These are phyloP conservation scores for Macrocentrus cingulum DNA, from an alignment of 1,140 invertebrate species.

Conservation along the genomic window DNA sequence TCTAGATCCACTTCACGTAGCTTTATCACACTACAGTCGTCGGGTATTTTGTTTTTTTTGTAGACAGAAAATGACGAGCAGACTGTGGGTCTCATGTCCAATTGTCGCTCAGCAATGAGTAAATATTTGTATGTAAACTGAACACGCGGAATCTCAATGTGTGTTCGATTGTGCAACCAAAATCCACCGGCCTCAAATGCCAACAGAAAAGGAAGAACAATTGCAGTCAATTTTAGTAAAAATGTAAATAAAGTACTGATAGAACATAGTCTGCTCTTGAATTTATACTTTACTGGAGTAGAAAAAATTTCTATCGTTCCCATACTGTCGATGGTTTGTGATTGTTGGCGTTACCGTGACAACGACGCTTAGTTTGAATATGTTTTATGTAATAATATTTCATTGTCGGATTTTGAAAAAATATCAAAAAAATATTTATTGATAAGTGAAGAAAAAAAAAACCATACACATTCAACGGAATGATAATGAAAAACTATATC, in stretches of 20 bases:
- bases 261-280: constrained; percentile 45
- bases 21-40: constrained; percentile 48
- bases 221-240: constrained; percentile 33
- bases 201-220: constrained; percentile 46
- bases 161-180: constrained; percentile 47
- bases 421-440: no score
- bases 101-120: constrained; percentile 44
- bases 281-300: constrained; percentile 47
- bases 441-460: no score
- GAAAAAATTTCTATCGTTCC: constrained; percentile 48
- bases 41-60: constrained; percentile 48
- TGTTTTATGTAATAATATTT: no score
- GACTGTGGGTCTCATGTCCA: constrained; percentile 40
- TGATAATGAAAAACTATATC: no score
- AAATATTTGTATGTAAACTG: constrained; percentile 53
- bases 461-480: no score
- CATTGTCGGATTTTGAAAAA: no score
- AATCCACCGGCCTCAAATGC: constrained; percentile 51
- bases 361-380: neutral
- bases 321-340: neutral
- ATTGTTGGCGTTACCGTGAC: constrained; percentile 2
- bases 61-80: constrained; percentile 52
- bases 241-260: constrained; percentile 42
- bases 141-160: constrained; percentile 45
- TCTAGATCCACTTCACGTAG: constrained; percentile 61